Base-by-base conservation (phyloP, 2,888 invertebrate species). In the Sinodicranocentrus sp. region DNA sequence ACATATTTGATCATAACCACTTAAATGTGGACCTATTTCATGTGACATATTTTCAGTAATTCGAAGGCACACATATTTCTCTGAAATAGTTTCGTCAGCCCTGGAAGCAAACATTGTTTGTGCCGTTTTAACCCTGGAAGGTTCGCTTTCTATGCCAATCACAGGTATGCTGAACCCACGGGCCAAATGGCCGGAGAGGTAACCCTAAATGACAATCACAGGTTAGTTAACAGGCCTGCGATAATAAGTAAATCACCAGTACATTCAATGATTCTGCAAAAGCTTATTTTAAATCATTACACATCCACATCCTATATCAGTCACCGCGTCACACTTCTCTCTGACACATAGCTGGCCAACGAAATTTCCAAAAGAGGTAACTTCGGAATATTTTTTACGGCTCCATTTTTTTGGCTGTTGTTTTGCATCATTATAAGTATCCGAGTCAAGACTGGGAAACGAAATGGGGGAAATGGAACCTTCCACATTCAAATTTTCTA, bases 1-100 rank as follows among this genome's bases (percentile, higher is more conserved):
- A 77, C 92, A 92, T 73, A 91, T 61, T 2, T 39, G 43, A 1
- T 21, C 25, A 8, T 28, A 63, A 0, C 28, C 26, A 0, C 17
- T 21, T 1, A 82, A 54, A 15, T 33, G 63, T 2, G 84, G 67
- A 0, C 68, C 21, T 10, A 82, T 33, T 67, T 86, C 78, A 1
- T 65, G 28, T 0, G 77, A 61, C 39, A 80, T 85, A 17, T 85
- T 65, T 59, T 80, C 63, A 15, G 67, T 79, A 21, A 85, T 77
- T 25, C 57, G 52, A 1, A 80, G 57, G 33, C 80, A 80, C 3
- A 70, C 59, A 43, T 57, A 82, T 19, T 48, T 82, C 19, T 76
- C 70, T 1, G 26, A n/a, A n/a, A 43, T 17, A 0, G 26, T 19
- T n/a, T 63, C 71, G 21, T 10, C 23, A 0, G 25, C 0, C 1